Base-by-base conservation (phyloP, 2,797 vertebrate genomes). In the Anguilla obscura region DNA sequence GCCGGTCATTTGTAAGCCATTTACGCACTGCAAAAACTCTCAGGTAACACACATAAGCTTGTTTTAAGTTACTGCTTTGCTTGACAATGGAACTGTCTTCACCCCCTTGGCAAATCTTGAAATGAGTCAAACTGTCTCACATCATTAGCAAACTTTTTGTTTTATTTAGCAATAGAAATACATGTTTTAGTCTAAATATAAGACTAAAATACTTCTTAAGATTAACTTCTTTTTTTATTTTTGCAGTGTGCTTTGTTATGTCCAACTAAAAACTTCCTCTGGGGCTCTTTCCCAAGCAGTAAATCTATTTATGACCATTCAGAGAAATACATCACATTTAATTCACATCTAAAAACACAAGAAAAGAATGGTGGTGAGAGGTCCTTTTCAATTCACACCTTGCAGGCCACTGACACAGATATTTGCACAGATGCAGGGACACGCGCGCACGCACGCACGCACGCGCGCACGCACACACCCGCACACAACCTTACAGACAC, bases 381-480 rank as follows among this genome's bases (percentile, higher is more conserved):
- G 56, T 16, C 56, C 24, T 27, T 69, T 69, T 69, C n/a, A 69
- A 27, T 27, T n/a, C 63, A 69, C 18, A n/a, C 24, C 33, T 12
- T 16, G 18, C 12, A 2, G 2, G 30, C 71, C 30, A 27, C 63
- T 14, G 0, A 69, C 9, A 27, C 63, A 69, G 63, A 8, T n/a
- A 69, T 9, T 24, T 69, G n/a, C 93, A 86, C 14, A 27, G 16
- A 71, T 82, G 90, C 86, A 86, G 56, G 58, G 21, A 82, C 18
- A 45, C 36, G 85, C 21, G 69, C 24, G 85, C 21, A 79, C 24
- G 80, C 54, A 84, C 45, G 84, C 54, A 87, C 1, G 1, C 54
- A 27, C 7, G 87, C 8, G 66, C 33, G 82, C 10, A 45, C 33
- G 6, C 10, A 52, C 40, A 40, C 40, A 40, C 40, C 2, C 40